Base-by-base conservation (phyloP, 2,797 vertebrate species). In the Chanos chanos region DNA sequence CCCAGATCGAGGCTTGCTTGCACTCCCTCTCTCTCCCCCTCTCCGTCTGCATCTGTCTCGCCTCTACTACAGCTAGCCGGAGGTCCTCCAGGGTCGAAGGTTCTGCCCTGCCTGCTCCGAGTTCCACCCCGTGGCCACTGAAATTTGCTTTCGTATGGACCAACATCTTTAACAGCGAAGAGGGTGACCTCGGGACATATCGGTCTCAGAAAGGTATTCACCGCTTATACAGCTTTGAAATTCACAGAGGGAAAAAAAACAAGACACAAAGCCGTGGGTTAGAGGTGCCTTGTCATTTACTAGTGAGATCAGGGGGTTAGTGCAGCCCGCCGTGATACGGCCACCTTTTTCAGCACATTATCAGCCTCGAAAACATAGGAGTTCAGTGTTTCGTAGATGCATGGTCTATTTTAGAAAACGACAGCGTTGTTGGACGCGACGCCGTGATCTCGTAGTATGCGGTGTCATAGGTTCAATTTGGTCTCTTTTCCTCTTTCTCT, bases 71-170 rank as follows among this genome's bases (percentile, higher is more conserved):
- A 78, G 85, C 85, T 84, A 82, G 84, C 85, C 77, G 82, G 86
- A 87, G 92, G 89, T 91, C 90, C 89, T 89, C 78, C 81, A 83
- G 91, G 94, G 93, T 95, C 93, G 92, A 91, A 95, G 92, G 92
- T 94, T 91, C 88, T 91, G 91, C 91, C 93, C 94, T 85, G 78
- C 82, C 84, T 82, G 84, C 89, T 75, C 86, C 83, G 81, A 85
- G 84, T 77, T 53, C 68, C 73, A 63, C 77, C 72, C 79, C 81
- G 80, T 75, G 77, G 66, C 77, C 80, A 66, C 68, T 36, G 5
- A 54, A 72, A 66, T 73, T 86, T 79, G 62, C 77, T 71, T 81
- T 81, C 64, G 82, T 81, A 93, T 93, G 93, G 93, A 91, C 86
- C 88, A 85, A 79, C 84, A 83, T 87, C 86, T 84, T 77, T 70